phyloP scores from a whole-genome alignment of 2,113 vertebrate genomes.

The Xiphophorus maculatus region DNA sequence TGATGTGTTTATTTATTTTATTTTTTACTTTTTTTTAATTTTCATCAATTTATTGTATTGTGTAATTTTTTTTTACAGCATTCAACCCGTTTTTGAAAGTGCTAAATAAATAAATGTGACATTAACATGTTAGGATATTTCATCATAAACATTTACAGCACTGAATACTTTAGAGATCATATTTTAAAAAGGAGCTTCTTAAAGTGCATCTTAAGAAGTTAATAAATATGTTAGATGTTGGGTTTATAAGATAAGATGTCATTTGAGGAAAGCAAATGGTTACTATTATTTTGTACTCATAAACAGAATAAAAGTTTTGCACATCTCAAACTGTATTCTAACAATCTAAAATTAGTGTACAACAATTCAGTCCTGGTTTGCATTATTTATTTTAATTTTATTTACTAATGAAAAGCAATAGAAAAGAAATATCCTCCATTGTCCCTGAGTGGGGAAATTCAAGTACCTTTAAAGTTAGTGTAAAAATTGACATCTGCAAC shows the following conservation, averaged over 20 bases:
- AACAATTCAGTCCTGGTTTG: not conserved
- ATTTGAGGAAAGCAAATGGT: no score
- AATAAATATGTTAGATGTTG: no score
- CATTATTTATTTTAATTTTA: no score
- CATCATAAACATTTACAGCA: not conserved
- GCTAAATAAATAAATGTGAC: no score
- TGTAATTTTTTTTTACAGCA: no score
- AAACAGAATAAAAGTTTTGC: not conserved
- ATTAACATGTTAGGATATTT: not conserved
- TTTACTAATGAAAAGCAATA: not conserved
- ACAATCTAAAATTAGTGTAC: not conserved
- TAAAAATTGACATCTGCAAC: no score
- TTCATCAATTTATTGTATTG: no score
- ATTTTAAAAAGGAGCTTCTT: no score
- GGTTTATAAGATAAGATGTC: no score
- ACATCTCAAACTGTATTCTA: not conserved
- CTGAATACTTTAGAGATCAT: not conserved
- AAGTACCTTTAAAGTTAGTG: not conserved
- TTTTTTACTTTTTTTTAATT: no score
- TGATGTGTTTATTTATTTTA: no score
- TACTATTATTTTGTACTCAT: not conserved
- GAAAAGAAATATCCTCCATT: not conserved
- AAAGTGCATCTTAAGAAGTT: not conserved
- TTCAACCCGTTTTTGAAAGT: no score
- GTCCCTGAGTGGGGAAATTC: not conserved